These are phyloP conservation scores for Volucella zonaria DNA, from an alignment of 2,888 invertebrate species.

Conservation along the genomic window DNA sequence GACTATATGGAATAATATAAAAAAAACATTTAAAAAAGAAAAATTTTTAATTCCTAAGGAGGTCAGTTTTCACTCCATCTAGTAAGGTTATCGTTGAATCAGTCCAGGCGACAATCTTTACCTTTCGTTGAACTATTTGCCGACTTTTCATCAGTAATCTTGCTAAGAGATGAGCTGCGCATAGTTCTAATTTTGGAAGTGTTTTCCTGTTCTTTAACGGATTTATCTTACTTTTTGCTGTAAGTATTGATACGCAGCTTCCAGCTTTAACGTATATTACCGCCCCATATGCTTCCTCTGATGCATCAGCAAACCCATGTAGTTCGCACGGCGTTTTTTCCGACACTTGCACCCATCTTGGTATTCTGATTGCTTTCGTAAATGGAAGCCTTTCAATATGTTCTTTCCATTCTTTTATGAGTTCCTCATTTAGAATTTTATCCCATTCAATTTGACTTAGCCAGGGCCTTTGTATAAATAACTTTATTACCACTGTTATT, in stretches of 20 bases:
- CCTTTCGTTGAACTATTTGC: constrained; percentile 12
- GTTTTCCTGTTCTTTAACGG: not conserved
- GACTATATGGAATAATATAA: too few species aligned
- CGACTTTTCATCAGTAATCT: constrained; percentile 7
- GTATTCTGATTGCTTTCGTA: too few species aligned
- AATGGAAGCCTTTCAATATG: too few species aligned
- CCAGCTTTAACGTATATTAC: constrained; percentile 2
- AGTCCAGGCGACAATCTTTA: too few species aligned
- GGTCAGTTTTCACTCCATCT: too few species aligned
- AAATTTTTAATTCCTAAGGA: too few species aligned
- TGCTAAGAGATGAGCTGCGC: constrained; percentile 10
- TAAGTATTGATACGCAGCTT: not conserved
- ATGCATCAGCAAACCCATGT: too few species aligned
- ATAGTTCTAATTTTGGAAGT: constrained; percentile 22
- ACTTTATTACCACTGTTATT: constrained; percentile 3
- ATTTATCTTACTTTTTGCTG: not conserved
- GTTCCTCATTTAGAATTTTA: constrained; percentile 20
- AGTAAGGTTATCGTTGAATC: not conserved
- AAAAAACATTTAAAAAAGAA: too few species aligned
- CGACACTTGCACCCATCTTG: too few species aligned
- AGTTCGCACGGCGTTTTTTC: too few species aligned
- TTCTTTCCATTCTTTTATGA: not conserved
- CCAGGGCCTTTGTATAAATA: constrained; percentile 39
- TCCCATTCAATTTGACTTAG: constrained; percentile 24
- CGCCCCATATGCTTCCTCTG: too few species aligned